phyloP scores from a whole-genome alignment of 1,140 invertebrate species.

The Drosophila quadrilineata region DNA sequence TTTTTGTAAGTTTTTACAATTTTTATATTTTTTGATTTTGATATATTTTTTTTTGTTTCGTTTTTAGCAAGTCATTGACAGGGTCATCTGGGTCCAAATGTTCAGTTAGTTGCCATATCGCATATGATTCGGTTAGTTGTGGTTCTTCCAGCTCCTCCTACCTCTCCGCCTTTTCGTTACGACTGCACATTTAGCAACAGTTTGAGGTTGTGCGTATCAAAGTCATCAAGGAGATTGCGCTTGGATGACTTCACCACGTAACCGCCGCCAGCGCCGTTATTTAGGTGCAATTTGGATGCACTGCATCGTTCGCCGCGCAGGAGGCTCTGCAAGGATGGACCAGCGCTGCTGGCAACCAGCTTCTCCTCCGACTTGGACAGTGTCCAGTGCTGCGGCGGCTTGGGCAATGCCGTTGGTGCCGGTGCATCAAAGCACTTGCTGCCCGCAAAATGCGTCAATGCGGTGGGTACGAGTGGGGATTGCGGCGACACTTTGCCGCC shows the following conservation, averaged over 20 bases:
- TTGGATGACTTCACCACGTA: constrained; percentile 71
- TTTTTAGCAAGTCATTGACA: constrained; percentile 54
- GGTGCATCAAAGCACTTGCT: constrained; percentile 85
- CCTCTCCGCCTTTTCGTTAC: no score
- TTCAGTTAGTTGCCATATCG: constrained; percentile 32
- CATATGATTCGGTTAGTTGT: constrained; percentile 13
- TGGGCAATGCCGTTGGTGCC: constrained; percentile 84
- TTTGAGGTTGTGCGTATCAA: constrained; percentile 82
- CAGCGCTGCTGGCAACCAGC: constrained; percentile 58
- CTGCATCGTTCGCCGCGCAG: constrained; percentile 39
- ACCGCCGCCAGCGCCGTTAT: constrained; percentile 10
- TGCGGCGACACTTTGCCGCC: constrained; percentile 71
- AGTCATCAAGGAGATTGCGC: constrained; percentile 76
- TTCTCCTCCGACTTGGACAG: constrained; percentile 64
- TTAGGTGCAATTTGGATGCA: constrained; percentile 25
- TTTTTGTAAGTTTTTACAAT: constrained; percentile 52
- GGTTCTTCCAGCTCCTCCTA: constrained; percentile 27
- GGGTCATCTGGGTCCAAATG: constrained; percentile 56
- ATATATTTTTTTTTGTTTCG: constrained; percentile 35
- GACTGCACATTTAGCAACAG: constrained; percentile 83
- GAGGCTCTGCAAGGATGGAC: constrained; percentile 55
- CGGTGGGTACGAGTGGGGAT: constrained; percentile 73
- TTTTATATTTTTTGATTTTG: constrained; percentile 64
- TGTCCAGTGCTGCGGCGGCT: constrained; percentile 85
- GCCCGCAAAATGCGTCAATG: constrained; percentile 83